phyloP scores from a whole-genome alignment of 1,140 invertebrate species.

The Bombus sylvicola region DNA sequence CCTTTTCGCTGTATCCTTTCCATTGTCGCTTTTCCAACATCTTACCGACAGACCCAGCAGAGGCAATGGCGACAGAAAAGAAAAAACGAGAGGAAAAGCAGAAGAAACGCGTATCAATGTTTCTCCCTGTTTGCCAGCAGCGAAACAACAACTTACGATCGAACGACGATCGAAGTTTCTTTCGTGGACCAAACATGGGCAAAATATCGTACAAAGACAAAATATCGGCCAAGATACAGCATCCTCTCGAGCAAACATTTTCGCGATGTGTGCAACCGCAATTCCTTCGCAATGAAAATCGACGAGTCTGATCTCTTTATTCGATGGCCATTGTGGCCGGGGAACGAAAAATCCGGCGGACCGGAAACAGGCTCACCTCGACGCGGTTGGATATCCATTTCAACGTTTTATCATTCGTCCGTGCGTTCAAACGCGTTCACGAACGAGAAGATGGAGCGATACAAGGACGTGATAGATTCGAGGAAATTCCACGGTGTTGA shows the following conservation, averaged over 20 bases:
- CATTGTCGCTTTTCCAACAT: not conserved
- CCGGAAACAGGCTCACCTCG: constrained; percentile 18
- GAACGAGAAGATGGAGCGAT: not conserved
- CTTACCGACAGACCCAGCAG: not conserved
- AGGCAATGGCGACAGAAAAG: not conserved
- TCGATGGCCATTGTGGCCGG: not conserved
- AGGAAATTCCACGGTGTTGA: constrained; percentile 38
- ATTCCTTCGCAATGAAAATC: not conserved
- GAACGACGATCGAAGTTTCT: not conserved
- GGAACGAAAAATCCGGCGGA: constrained; percentile 22
- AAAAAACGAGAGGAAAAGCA: not conserved
- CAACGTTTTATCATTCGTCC: constrained; percentile 7
- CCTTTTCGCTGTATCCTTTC: not conserved
- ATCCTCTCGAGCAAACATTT: not conserved
- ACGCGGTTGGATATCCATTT: not conserved
- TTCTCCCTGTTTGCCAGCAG: not conserved
- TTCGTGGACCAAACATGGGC: not conserved
- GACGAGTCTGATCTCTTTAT: not conserved
- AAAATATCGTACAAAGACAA: not conserved
- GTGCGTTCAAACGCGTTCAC: not conserved
- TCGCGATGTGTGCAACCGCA: not conserved
- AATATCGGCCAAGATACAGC: not conserved
- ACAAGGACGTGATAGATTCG: constrained; percentile 18
- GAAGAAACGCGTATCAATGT: not conserved
- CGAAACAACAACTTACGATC: constrained; percentile 6